Evolutionary conservation across 2,113 vertebrate genomes (phyloP), one percentile per base, ranked within the genome.

Genomic region (Thinocorus orbignyianus): DNA sequence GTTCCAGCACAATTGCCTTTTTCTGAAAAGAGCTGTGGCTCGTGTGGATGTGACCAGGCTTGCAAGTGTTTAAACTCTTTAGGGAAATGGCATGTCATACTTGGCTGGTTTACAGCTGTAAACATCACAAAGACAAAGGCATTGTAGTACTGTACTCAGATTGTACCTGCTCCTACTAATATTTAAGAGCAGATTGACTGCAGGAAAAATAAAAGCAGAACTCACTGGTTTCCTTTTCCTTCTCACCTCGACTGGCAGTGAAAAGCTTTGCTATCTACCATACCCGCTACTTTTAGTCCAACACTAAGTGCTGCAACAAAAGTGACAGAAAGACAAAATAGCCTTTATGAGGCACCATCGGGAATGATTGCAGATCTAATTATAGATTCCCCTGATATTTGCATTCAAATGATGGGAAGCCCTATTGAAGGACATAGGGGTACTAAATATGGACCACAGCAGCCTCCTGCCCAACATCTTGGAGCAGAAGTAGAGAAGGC

Each of bases 101-200:
- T 78, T 79, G 86, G 79, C 80, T 94, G 65, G 14, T 71, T 88
- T 92, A 86, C 83, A 86, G 90, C 86, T 91, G 92, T 88, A 94
- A 94, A 86, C 92, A 88, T 33, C 65, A 68, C 19, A 19, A 46
- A 73, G 68, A 92, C 81, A 85, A 49, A 89, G 44, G 58, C 1
- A 2, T 65, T 54, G 55, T 20, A 66, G 48, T 39, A 23, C 42
- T n/a, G 79, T 52, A 13, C 33, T 83, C 69, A 57, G 51, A 9
- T 66, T 48, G 64, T 81, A 64, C 60, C 79, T 88, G 60, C 71
- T 88, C 17, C 3, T 48, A 17, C 35, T 73, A 26, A 28, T 23
- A 74, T 70, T 71, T 92, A 71, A 71, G 55, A 68, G 55, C 12
- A 74, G 76, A 60, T 60, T 65, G 72, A 81, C 69, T 51, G 80